phyloP scores from a whole-genome alignment of 1,140 invertebrate species.

The Drosophila lowei region DNA sequence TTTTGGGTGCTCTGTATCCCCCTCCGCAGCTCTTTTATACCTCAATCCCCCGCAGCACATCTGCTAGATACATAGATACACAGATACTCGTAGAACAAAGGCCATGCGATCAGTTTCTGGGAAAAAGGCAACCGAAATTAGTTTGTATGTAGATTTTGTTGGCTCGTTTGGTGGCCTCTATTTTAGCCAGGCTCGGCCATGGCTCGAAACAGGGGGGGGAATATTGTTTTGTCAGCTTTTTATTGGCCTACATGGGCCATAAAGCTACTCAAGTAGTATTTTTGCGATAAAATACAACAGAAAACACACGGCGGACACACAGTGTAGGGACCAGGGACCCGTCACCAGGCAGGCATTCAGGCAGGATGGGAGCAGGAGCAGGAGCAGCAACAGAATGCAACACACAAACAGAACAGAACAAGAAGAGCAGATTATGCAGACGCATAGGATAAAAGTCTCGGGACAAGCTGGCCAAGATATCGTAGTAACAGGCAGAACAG shows the following conservation, averaged over 20 bases:
- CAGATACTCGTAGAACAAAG: slow-evolving; percentile 14
- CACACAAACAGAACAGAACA: slow-evolving; percentile 23
- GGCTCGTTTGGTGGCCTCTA: slow-evolving; percentile 45
- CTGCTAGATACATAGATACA: neutral
- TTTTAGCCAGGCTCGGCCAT: slow-evolving; percentile 11
- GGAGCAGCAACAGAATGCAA: slow-evolving; percentile 5
- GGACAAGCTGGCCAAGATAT: slow-evolving; percentile 73
- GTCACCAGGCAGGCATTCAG: neutral
- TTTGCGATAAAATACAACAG: slow-evolving; percentile 81
- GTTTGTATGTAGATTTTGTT: slow-evolving; percentile 49
- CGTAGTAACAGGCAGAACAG: slow-evolving; percentile 15
- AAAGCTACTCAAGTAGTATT: slow-evolving; percentile 82
- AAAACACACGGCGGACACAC: slow-evolving; percentile 30
- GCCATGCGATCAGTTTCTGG: slow-evolving; percentile 36
- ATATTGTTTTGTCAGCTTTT: slow-evolving; percentile 82
- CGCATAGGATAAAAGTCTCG: slow-evolving; percentile 74
- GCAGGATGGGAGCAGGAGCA: slow-evolving; percentile 8
- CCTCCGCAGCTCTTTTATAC: neutral
- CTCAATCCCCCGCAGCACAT: too few species aligned
- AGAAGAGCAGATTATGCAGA: slow-evolving; percentile 50
- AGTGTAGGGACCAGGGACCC: too few species aligned
- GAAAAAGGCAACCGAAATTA: slow-evolving; percentile 47
- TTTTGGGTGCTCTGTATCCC: too few species aligned
- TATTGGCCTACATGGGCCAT: slow-evolving; percentile 79
- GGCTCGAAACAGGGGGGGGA: too few species aligned